Base-by-base conservation (phyloP, 2,888 invertebrate genomes). In the Omphaloscelis lunosa region DNA sequence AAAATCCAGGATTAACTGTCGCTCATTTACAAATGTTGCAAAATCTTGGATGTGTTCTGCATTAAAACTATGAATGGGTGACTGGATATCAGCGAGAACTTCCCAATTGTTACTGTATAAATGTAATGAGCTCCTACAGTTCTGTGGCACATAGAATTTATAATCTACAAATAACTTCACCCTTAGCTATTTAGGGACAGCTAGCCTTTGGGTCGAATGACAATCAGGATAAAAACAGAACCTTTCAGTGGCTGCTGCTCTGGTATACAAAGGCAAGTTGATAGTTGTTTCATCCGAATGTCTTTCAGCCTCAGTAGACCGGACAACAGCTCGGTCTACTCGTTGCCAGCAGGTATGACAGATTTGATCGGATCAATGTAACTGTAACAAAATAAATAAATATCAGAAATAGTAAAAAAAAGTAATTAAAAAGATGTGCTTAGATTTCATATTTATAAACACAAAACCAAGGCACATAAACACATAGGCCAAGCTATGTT, bases 301-400 rank as follows among this genome's bases (percentile, higher is more conserved):
- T 27, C 59, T 70, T 61, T 59, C 45, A 61, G 59, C 23, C 45
- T 61, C 70, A 45, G 23, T n/a, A 2, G 45, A 23, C 1, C 29
- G 59, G 5, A 59, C 59, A 61, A 48, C 29, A 61, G 70, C 59
- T 48, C 48, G 59, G 9, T 72, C 51, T 27, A 62, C 72, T 51
- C 62, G 61, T 71, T 62, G 71, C 71, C 62, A 71, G 48, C 61
- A 71, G 61, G 34, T 48, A 62, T 71, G 71, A 39, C 71, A 71
- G 48, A 71, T 9, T 34, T 71, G 71, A 17, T 71, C 59, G 2
- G 48, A 71, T 59, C 48, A 61, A 23, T 61, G 70, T 15, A 59
- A 70, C 70, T 70, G 2, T 23, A 70, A 70, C 59, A 41, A 70
- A 70, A 59, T 59, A 45, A 59, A 45, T 59, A 67, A n/a, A 68